phyloP scores from a whole-genome alignment of 2,888 invertebrate species.

The Frankliniella fusca region DNA sequence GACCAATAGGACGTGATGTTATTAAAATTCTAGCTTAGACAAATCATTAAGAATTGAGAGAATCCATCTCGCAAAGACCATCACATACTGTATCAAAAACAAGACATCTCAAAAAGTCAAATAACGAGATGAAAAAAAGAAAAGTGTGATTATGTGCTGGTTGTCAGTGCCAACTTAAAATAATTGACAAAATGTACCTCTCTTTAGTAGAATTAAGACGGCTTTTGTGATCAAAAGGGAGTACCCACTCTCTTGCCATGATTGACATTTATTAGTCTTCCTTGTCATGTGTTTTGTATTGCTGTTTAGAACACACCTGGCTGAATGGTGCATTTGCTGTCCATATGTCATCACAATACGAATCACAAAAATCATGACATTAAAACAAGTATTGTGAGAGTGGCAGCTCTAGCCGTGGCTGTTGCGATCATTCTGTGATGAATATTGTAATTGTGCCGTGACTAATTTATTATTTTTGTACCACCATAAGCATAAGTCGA shows the following conservation, averaged over 20 bases:
- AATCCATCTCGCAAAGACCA: not conserved
- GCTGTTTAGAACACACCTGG: not conserved
- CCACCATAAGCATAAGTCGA: not conserved
- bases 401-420: slow-evolving; percentile 23
- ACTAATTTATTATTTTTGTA: slow-evolving; percentile 25
- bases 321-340: not conserved
- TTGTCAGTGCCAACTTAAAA: no score
- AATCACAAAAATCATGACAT: not conserved
- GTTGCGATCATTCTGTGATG: slow-evolving; percentile 26
- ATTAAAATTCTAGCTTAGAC: no score
- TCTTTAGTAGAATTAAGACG: not conserved
- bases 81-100: no score
- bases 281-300: not conserved
- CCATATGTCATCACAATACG: not conserved
- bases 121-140: no score
- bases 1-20: no score
- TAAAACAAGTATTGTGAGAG: not conserved
- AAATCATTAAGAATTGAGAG: no score
- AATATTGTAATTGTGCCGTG: slow-evolving; percentile 22
- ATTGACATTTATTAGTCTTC: not conserved
- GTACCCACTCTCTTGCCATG: not conserved
- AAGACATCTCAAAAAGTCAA: no score
- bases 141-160: no score
- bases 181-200: no score
- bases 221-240: slow-evolving; percentile 15